A percentile compares a stretch with the other conserved stretches of the same genome.
Conservation (phyloP, 1,140 invertebrate genomes). For the Pseudomyrmex concolor region DNA sequence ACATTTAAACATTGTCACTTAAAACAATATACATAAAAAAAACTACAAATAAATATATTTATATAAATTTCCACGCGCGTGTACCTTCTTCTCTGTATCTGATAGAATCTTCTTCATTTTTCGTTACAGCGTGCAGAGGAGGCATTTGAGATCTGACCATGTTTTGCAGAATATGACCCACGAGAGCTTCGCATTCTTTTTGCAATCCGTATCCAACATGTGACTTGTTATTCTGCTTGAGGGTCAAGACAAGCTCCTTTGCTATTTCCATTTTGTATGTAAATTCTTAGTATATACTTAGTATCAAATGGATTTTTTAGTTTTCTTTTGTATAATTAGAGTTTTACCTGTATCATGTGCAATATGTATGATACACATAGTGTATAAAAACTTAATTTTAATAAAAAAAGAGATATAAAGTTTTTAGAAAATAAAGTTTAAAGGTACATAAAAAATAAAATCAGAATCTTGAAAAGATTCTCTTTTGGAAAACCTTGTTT, state of each 20-base stretch:
- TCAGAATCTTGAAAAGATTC: neutral
- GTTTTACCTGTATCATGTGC: neutral
- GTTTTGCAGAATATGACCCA: conserved; percentile 80
- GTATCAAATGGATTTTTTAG: neutral
- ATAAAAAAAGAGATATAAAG: neutral
- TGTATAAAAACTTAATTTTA: neutral
- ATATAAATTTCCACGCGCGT: no score
- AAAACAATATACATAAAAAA: no score
- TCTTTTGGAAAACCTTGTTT: neutral
- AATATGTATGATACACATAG: neutral
- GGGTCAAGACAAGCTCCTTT: conserved; percentile 78
- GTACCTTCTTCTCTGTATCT: conserved; percentile 82
- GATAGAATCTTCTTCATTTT: conserved; percentile 79
- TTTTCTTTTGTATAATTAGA: neutral
- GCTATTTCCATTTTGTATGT: conserved; percentile 78
- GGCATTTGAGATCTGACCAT: conserved; percentile 81
- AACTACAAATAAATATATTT: no score
- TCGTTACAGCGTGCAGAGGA: conserved; percentile 71
- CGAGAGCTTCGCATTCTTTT: conserved; percentile 80
- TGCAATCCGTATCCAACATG: conserved; percentile 81
- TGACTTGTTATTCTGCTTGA: conserved; percentile 77
- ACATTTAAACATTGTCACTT: no score
- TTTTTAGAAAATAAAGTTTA: neutral
- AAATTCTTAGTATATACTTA: neutral
- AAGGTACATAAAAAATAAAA: neutral